Evolutionary conservation across 35 echinoderm and acorn worm species (phyloP), one percentile per base, ranked within the genome.

Genomic region (Holothuria glaberrima): DNA sequence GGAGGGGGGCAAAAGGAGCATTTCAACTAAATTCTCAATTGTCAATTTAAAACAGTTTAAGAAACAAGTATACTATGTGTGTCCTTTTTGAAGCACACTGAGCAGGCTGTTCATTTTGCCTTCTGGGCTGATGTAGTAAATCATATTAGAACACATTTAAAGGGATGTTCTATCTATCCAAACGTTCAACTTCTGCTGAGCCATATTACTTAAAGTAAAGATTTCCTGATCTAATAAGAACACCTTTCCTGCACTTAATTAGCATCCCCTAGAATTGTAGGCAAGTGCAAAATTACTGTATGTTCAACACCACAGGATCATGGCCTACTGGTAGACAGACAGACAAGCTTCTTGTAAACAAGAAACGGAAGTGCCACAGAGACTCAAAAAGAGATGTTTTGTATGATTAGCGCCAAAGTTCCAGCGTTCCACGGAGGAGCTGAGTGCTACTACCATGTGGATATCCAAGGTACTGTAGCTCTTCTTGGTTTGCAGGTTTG

Each of bases 191-290:
- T 21, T 41, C 20, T 78, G n/a, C 20, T 29, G 7, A 48, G 50
- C 35, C 38, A 78, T 24, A 35, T 22, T 27, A 3, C 44, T n/a
- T 12, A 24, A 48, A 78, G 50, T 78, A 78, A 78, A 41, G 50
- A 48, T 48, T 78, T 78, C 74, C 74, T 78, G 41, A 78, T 78
- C 50, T 48, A 78, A 78, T 78, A 78, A 78, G 74, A 41, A 78
- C 74, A 78, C 74, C 50, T 78, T 78, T 78, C 74, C 74, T 78
- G 74, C 44, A 26, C 44, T 45, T 78, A 78, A 78, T 78, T 48
- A 26, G 74, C 41, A 35, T 78, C 74, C 35, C 74, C n/a, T 69
- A 4, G 25, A 12, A 69, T 22, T 69, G 21, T 12, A 69, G 0
- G 9, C 12, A 9, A 69, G 9, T 26, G 25, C 21, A 28, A 13